Evolutionary conservation across 2,888 invertebrate species (phyloP).

Genomic region (Leucoma salicis): DNA sequence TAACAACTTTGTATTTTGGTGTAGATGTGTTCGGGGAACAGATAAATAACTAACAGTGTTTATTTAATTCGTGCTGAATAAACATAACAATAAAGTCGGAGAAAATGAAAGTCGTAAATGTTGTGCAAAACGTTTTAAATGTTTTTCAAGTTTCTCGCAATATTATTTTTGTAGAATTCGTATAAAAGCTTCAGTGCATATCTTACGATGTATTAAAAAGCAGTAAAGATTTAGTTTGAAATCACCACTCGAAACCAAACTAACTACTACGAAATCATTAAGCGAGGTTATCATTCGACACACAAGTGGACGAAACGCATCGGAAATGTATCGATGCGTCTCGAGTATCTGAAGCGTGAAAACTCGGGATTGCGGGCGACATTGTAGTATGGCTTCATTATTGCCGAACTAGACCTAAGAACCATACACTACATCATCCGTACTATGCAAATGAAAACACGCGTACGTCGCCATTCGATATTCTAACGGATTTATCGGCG

Average conservation of each 20-base stretch:
- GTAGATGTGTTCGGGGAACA: constrained; percentile 12
- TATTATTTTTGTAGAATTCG: constrained; percentile 39
- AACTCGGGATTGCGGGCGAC: constrained; percentile 40
- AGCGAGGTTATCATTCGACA: constrained; percentile 71
- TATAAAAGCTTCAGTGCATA: constrained; percentile 58
- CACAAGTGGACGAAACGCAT: constrained; percentile 46
- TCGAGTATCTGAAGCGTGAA: constrained; percentile 62
- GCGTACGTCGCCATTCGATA: constrained; percentile 21
- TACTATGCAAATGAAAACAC: constrained; percentile 13
- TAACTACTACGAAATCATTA: constrained; percentile 73
- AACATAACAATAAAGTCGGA: constrained; percentile 29
- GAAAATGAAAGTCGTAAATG: constrained; percentile 34
- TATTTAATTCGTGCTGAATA: constrained; percentile 21
- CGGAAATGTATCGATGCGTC: constrained; percentile 45
- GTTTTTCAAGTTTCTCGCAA: constrained; percentile 34
- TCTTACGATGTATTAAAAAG: constrained; percentile 61
- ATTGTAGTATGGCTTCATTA: constrained; percentile 43
- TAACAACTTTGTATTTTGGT: constrained; percentile 9
- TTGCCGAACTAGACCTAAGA: constrained; percentile 42
- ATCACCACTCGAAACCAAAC: constrained; percentile 74
- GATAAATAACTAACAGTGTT: constrained; percentile 24
- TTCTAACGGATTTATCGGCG: constrained; percentile 1
- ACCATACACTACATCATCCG: constrained; percentile 50
- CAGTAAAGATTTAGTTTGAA: constrained; percentile 67
- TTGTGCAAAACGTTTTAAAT: constrained; percentile 42